phyloP scores from a whole-genome alignment of 2,888 invertebrate genomes.

The Anorthoa munda region DNA sequence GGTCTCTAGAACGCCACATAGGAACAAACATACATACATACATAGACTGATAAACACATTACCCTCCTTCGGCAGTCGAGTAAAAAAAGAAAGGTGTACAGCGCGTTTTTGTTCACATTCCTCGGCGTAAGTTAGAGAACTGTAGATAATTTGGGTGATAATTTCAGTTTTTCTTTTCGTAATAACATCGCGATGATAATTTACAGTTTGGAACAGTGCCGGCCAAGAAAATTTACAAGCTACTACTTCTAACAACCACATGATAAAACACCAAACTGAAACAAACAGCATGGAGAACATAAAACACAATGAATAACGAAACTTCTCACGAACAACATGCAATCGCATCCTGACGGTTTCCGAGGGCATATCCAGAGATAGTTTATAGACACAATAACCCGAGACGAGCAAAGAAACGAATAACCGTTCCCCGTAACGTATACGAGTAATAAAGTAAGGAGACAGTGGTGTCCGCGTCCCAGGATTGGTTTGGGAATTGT shows the following conservation, averaged over 20 bases:
- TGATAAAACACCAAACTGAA: conserved; percentile 21
- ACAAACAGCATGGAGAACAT: conserved; percentile 6
- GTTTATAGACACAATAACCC: conserved; percentile 66
- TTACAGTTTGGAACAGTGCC: conserved; percentile 8
- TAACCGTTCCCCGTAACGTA: conserved; percentile 62
- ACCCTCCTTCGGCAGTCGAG: no score
- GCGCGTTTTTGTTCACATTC: no score
- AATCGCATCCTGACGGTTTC: conserved; percentile 59
- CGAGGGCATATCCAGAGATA: conserved; percentile 56
- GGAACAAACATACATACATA: no score
- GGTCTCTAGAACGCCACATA: no score
- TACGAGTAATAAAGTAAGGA: conserved; percentile 70
- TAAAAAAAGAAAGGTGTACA: no score
- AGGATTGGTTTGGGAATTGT: conserved; percentile 71
- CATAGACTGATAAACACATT: no score
- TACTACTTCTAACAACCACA: neutral
- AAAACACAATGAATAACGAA: conserved; percentile 28
- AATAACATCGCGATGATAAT: neutral
- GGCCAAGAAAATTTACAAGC: neutral
- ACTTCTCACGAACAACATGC: conserved; percentile 60
- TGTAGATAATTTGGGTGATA: no score
- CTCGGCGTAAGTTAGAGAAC: no score
- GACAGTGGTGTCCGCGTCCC: conserved; percentile 66
- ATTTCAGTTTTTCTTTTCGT: no score
- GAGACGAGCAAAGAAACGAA: conserved; percentile 57